These are phyloP conservation scores for Cyprinella venusta DNA, from an alignment of 2,797 vertebrate species.

Conservation along the genomic window DNA sequence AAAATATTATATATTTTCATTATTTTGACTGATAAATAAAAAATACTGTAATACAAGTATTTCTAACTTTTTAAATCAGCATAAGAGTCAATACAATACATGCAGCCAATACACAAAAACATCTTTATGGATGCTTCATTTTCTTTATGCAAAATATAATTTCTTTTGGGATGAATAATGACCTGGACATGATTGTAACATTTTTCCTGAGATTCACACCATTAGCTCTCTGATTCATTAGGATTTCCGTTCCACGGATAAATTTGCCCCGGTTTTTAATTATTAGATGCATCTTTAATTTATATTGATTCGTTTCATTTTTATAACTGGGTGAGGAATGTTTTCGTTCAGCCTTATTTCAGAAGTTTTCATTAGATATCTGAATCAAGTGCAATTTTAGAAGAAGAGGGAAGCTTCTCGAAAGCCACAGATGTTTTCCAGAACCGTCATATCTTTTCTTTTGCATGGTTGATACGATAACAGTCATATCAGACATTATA, in stretches of 20 bases:
- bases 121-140: neutral
- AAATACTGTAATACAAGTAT: neutral
- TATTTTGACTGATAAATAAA: neutral
- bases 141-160: neutral
- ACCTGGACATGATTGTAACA: neutral
- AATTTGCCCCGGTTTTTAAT: neutral
- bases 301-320: neutral
- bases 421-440: slow-evolving; percentile 8
- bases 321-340: neutral
- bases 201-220: slow-evolving; percentile 21
- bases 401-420: neutral
- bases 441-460: neutral
- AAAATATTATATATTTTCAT: neutral
- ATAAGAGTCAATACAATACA: neutral
- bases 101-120: neutral
- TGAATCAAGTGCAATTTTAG: slow-evolving; percentile 59
- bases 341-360: slow-evolving; percentile 34
- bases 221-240: slow-evolving; percentile 27
- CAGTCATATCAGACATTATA: neutral
- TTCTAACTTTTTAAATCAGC: neutral
- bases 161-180: neutral
- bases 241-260: neutral
- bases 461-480: neutral
- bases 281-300: neutral
- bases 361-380: slow-evolving; percentile 10